Base-by-base conservation (phyloP, 2,888 invertebrate species). In the Mythimna ferrago region DNA sequence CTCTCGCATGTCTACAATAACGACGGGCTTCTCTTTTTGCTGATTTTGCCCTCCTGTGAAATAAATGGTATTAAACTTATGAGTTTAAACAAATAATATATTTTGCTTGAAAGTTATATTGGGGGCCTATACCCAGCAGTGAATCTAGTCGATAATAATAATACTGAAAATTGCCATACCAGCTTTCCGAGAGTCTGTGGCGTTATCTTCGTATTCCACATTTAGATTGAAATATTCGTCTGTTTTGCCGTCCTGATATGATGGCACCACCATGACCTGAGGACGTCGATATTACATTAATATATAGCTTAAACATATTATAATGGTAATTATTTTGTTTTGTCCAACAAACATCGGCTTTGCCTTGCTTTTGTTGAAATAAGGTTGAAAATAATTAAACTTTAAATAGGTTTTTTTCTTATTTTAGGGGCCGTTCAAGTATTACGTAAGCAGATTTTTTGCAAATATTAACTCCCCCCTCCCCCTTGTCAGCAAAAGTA, bases 1-100 rank as follows among this genome's bases (percentile, higher is more conserved):
- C 95, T 99, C 99, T 85, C 99, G 97, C 98, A 99, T 99, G 93
- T 99, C 99, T 19, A 99, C 99, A 83, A 99, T 97, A 41, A 98
- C 95, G 86, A 96, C 96, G 4, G 97, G 97, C 63, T 92, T 95
- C 86, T 93, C 94, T 80, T 91, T 93, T 21, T 72, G 81, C 60
- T 89, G 86, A 76, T 91, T 91, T 86, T 96, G 93, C 16, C 97
- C 97, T 72, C 97, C 96, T 96, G 72, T 4, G 63, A 66, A 56
- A 44, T 3, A 38, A 21, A 53, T 21, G 2, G 26, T 4, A 26
- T n/a, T 4, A 54, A 21, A n/a, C 16, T 4, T 11, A 4, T 16
- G 16, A 48, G 48, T 48, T 32, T n/a, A 58, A 35, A 9, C 32
- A 11, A 10, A 0, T 35, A 26, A 32, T n/a, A 26, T 32, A 7